Conservation (phyloP, 2,797 vertebrate genomes). For the Coreius guichenoti region DNA sequence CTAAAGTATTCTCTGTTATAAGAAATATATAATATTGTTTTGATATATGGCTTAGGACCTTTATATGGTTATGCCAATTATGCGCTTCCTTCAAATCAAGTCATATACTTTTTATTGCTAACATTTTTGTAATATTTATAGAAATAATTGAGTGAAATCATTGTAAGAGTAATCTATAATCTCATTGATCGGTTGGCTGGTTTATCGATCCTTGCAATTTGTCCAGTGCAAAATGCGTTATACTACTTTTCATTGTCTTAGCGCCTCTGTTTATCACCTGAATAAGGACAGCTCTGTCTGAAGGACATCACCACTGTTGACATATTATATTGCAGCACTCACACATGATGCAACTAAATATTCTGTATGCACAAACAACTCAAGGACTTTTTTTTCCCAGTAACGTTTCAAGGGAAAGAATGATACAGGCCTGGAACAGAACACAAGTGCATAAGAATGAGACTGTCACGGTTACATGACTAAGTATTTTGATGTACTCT, state of each 20-base stretch:
- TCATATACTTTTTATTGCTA: slow-evolving; percentile 41
- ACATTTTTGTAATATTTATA: slow-evolving; percentile 51
- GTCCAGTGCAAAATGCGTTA: slow-evolving; percentile 18
- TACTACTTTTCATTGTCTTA: slow-evolving; percentile 8
- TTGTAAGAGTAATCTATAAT: slow-evolving; percentile 20
- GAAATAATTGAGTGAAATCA: slow-evolving; percentile 34
- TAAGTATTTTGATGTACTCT: background rate
- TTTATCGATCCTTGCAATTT: slow-evolving; percentile 34
- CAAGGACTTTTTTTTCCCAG: slow-evolving; percentile 2
- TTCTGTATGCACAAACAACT: slow-evolving; percentile 12
- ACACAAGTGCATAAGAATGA: slow-evolving; percentile 10
- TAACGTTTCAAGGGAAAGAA: background rate
- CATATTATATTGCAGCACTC: slow-evolving; percentile 42
- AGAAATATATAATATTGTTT: slow-evolving; percentile 22
- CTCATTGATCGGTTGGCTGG: slow-evolving; percentile 20
- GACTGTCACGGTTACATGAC: background rate
- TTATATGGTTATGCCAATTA: background rate
- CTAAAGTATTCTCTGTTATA: background rate
- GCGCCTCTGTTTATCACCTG: background rate
- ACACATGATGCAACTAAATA: slow-evolving; percentile 36
- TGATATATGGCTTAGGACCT: slow-evolving; percentile 10
- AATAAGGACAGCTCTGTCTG: background rate
- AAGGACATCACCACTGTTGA: slow-evolving; percentile 44
- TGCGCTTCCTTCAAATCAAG: slow-evolving; percentile 27
- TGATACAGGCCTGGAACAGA: background rate